phyloP scores from a whole-genome alignment of 2,888 invertebrate genomes.

The Pedicia rivosa region DNA sequence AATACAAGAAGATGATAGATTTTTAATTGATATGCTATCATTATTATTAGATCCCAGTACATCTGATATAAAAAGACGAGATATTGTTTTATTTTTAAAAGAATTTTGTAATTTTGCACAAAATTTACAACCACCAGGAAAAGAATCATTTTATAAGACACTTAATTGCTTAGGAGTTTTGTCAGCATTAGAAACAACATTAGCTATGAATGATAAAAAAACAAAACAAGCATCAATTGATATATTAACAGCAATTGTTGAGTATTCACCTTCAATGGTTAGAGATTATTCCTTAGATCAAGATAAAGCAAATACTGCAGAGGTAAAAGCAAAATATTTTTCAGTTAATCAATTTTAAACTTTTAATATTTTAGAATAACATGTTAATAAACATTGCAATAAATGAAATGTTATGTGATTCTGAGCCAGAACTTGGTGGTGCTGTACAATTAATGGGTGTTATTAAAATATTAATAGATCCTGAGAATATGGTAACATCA shows the following conservation, averaged over 20 bases:
- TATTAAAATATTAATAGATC: slow-evolving; percentile 81
- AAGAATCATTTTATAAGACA: slow-evolving; percentile 95
- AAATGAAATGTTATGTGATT: slow-evolving; percentile 94
- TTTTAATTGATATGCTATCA: slow-evolving; percentile 86
- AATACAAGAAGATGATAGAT: slow-evolving; percentile 95
- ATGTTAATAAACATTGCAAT: slow-evolving; percentile 91
- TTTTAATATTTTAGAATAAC: slow-evolving; percentile 50
- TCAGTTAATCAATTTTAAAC: not conserved
- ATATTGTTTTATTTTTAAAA: slow-evolving; percentile 92
- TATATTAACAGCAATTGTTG: slow-evolving; percentile 94
- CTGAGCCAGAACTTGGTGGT: slow-evolving; percentile 92
- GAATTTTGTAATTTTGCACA: slow-evolving; percentile 99
- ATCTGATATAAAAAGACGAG: slow-evolving; percentile 68
- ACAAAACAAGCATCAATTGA: slow-evolving; percentile 97
- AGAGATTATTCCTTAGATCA: slow-evolving; percentile 94
- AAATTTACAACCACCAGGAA: slow-evolving; percentile 91
- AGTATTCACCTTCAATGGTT: slow-evolving; percentile 94
- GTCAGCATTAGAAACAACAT: slow-evolving; percentile 77
- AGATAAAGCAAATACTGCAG: slow-evolving; percentile 65
- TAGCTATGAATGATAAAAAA: slow-evolving; percentile 80
- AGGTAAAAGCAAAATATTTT: slow-evolving; percentile 36
- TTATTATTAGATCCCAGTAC: slow-evolving; percentile 83
- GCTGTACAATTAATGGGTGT: slow-evolving; percentile 96
- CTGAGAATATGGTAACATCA: slow-evolving; percentile 91
- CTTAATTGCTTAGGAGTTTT: slow-evolving; percentile 76